Evolutionary conservation across 92 coral and sea anemone genomes (phyloP).

Genomic region (Heliopora coerulea): DNA sequence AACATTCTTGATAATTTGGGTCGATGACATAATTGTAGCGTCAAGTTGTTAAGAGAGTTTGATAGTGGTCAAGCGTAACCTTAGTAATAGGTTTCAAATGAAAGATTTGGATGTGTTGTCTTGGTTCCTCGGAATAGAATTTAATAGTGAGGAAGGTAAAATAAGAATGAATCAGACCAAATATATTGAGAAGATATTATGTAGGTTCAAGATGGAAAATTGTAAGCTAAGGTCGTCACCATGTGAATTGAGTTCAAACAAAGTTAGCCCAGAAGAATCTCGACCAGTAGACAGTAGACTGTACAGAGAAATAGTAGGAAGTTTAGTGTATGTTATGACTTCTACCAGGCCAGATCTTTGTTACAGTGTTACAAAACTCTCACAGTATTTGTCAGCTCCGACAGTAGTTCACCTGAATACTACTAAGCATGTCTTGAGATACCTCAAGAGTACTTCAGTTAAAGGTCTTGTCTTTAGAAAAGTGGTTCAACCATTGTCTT

Average conservation of each 20-base stretch:
- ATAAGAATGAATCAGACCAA: slow-evolving; percentile 1
- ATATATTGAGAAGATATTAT: not conserved
- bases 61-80: not conserved
- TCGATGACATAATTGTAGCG: slow-evolving; percentile 16
- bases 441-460: slow-evolving; percentile 35
- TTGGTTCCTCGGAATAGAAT: slow-evolving; percentile 29
- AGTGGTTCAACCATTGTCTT: not conserved
- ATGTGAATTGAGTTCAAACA: not conserved
- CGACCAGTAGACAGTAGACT: not conserved
- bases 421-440: slow-evolving; percentile 40
- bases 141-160: not conserved
- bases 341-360: not conserved
- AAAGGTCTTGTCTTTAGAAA: slow-evolving; percentile 34
- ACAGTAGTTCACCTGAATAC: not conserved
- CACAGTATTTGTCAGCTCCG: slow-evolving; percentile 22
- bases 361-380: slow-evolving; percentile 25
- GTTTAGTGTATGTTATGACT: slow-evolving; percentile 6
- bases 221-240: slow-evolving; percentile 2
- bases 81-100: slow-evolving; percentile 47
- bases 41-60: not conserved
- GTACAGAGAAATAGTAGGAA: slow-evolving; percentile 2
- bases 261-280: not conserved
- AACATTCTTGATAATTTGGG: slow-evolving; percentile 32
- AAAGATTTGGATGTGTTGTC: slow-evolving; percentile 48
- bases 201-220: slow-evolving; percentile 7